Conservation (phyloP, 2,888 invertebrate genomes). For the Epistrophella euchroma region DNA sequence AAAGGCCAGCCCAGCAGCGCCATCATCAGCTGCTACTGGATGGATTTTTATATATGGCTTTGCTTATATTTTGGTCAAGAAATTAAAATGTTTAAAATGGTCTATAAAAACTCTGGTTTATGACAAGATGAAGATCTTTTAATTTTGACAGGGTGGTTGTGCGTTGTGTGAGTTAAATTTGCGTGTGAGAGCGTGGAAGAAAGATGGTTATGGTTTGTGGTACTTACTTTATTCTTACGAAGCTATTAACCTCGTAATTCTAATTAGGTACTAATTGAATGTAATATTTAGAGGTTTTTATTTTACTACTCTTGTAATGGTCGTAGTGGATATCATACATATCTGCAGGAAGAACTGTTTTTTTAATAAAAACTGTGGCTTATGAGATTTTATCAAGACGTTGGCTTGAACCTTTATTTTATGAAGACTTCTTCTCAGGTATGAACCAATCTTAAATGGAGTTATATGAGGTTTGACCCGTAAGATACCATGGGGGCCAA, state of each 20-base stretch:
- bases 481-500: too few relatives aligned
- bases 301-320: not conserved
- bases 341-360: not conserved
- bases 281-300: constrained; percentile 31
- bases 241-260: constrained; percentile 61
- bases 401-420: not conserved
- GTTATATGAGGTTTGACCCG: too few relatives aligned
- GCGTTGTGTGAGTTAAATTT: constrained; percentile 39
- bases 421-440: not conserved
- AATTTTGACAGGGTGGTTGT: constrained; percentile 42
- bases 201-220: constrained; percentile 61
- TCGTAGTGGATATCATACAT: not conserved
- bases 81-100: constrained; percentile 54
- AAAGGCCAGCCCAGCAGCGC: constrained; percentile 36
- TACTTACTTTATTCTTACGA: constrained; percentile 50
- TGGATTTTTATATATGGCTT: constrained; percentile 5
- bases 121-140: constrained; percentile 51
- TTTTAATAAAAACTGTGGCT: not conserved
- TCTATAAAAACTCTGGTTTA: constrained; percentile 68
- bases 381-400: not conserved
- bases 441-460: not conserved
- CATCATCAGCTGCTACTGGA: constrained; percentile 9
- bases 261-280: constrained; percentile 68
- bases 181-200: constrained; percentile 64
- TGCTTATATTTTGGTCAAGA: not conserved